Evolutionary conservation across 2,113 vertebrate species (phyloP).

Genomic region (Laticauda colubrina): DNA sequence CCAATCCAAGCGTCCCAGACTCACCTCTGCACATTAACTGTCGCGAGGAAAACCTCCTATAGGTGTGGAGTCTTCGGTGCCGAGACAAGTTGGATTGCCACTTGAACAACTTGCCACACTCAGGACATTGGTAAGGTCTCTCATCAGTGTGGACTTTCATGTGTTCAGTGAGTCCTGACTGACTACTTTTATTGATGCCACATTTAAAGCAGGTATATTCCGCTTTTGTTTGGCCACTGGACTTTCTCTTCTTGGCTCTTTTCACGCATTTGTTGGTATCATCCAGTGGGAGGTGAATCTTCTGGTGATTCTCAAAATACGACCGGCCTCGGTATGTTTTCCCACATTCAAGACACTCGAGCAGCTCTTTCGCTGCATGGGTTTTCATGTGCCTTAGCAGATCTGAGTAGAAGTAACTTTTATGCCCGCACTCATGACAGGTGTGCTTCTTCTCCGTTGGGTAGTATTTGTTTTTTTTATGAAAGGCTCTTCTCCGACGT

Average conservation of each 20-base stretch:
- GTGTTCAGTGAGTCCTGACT: background rate
- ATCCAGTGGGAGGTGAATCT: background rate
- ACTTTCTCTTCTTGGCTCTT: no score
- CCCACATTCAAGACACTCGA: conserved; percentile 3
- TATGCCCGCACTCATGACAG: background rate
- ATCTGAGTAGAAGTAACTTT: background rate
- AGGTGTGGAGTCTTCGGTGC: background rate
- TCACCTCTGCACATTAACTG: background rate
- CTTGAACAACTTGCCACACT: background rate
- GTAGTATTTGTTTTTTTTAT: background rate
- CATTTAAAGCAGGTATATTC: background rate
- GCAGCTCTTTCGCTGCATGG: background rate
- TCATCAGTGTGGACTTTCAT: background rate
- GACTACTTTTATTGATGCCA: background rate
- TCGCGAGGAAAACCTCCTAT: background rate
- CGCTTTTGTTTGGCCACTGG: accelerated
- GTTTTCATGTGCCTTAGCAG: background rate
- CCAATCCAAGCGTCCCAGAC: background rate
- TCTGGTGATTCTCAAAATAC: conserved; percentile 10
- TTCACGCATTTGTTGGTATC: accelerated
- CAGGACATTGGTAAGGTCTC: background rate
- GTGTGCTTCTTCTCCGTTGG: background rate
- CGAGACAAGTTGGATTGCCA: background rate
- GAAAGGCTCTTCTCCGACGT: background rate
- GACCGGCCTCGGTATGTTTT: background rate